Conservation (phyloP, 2,888 invertebrate species). For the Anaspis maculata region DNA sequence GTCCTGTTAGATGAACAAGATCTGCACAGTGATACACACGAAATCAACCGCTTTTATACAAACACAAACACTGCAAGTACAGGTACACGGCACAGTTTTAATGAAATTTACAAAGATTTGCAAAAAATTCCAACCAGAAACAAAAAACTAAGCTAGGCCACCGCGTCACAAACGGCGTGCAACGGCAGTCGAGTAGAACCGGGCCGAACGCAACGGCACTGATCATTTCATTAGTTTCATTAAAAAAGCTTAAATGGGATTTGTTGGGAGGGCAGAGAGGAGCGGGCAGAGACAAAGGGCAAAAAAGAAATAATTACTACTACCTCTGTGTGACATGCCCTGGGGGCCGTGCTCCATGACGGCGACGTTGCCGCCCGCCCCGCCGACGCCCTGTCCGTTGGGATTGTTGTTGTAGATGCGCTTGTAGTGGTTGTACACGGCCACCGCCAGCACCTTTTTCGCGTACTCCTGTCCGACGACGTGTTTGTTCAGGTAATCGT, state of each 20-base stretch:
- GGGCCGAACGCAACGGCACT: no score
- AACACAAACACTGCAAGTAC: no score
- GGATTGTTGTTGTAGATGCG: conserved; percentile 90
- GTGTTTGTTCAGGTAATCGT: conserved; percentile 91
- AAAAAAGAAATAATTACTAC: not conserved
- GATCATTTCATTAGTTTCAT: no score
- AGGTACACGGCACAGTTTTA: no score
- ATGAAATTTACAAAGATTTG: not conserved
- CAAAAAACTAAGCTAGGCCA: not conserved
- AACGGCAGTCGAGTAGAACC: no score
- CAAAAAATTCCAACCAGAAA: not conserved
- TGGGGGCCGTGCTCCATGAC: conserved; percentile 60
- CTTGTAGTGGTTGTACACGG: conserved; percentile 99
- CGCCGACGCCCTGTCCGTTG: conserved; percentile 39
- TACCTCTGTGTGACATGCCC: conserved; percentile 64
- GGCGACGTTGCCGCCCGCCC: conserved; percentile 38
- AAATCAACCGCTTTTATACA: no score
- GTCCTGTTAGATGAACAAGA: conserved; percentile 76
- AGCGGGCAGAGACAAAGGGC: no score
- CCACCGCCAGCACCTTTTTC: conserved; percentile 88
- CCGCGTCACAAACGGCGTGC: no score
- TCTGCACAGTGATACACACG: conserved; percentile 48
- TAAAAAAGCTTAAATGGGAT: no score
- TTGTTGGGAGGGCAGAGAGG: no score
- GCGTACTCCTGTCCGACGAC: conserved; percentile 97